Evolutionary conservation across 2,113 vertebrate species (phyloP).

Genomic region (Ammodytes marinus): DNA sequence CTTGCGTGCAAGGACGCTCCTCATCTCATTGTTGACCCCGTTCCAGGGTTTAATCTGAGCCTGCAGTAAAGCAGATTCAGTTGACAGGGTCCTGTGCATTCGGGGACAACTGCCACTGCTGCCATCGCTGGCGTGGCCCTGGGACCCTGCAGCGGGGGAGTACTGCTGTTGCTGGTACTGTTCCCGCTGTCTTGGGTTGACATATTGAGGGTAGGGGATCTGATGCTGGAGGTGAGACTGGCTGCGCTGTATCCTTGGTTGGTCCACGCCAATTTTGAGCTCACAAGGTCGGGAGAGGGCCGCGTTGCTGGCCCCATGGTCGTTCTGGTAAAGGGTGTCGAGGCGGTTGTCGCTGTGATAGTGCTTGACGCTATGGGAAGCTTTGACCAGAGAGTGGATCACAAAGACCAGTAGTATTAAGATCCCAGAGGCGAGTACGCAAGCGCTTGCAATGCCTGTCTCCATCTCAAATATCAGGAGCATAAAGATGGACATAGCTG

Average conservation of each 20-base stretch:
- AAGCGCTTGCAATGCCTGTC: conserved; percentile 86
- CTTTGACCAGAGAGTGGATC: conserved; percentile 85
- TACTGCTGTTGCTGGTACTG: conserved; percentile 70
- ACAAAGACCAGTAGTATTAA: conserved; percentile 84
- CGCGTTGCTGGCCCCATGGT: conserved; percentile 68
- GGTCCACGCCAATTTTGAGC: conserved; percentile 78
- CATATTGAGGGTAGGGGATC: conserved; percentile 79
- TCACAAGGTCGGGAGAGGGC: conserved; percentile 61
- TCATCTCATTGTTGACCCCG: conserved; percentile 88
- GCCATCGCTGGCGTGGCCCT: conserved; percentile 66
- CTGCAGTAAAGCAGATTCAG: conserved; percentile 82
- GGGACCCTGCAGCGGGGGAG: conserved; percentile 65
- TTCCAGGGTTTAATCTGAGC: conserved; percentile 86
- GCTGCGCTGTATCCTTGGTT: conserved; percentile 63
- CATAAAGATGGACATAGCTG: conserved; percentile 90
- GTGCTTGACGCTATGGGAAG: conserved; percentile 59
- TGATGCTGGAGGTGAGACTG: conserved; percentile 83
- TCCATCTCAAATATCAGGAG: conserved; percentile 89
- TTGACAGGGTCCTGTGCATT: conserved; percentile 84
- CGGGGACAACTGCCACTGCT: conserved; percentile 68
- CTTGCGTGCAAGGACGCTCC: conserved; percentile 83
- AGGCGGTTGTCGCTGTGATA: conserved; percentile 60
- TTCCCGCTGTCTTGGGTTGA: conserved; percentile 73
- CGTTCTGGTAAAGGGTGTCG: conserved; percentile 84
- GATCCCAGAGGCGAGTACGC: conserved; percentile 88